Evolutionary conservation across 1,140 invertebrate species (phyloP), one percentile per base, ranked within the genome.

Genomic region (Drosophila navojoa): DNA sequence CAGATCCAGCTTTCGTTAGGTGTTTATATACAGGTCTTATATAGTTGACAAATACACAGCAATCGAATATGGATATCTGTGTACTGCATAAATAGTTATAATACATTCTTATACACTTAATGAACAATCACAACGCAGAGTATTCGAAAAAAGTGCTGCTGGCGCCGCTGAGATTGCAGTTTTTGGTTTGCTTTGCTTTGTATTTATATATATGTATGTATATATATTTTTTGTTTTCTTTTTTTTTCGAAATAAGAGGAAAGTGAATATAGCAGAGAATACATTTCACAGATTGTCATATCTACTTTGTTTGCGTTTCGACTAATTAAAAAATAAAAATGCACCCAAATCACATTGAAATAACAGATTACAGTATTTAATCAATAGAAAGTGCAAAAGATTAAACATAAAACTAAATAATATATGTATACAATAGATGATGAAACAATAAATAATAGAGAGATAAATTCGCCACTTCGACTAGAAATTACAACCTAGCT

Each of bases 101-200:
- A 35, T 63, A 69, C 80, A 82, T 79, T 81, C 64, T 73, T 49
- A 57, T 55, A 73, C 78, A 90, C 90, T 85, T 91, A 91, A 89
- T 87, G 90, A 87, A 90, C 90, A 90, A 91, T 91, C 90, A 91
- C 90, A 91, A 91, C 90, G 90, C 90, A 91, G 90, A 91, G 90
- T 91, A 77, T 91, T 89, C 53, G 76, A 87, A 87, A 79, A 79
- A 87, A 77, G 76, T 84, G 75, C 47, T 76, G 68, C 52, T 76
- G 68, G 59, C 67, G 71, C 66, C 71, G 61, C 63, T 76, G 75
- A 86, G 77, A 64, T 75, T 84, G 61, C 66, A 73, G 64, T 79
- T 73, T 76, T 29, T 52, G 1, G 15, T 27, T 49, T 22, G 19
- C 15, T 45, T 45, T 45, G 15, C n/a, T 16, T 9, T 32, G 5